phyloP scores from a whole-genome alignment of 2,797 vertebrate genomes.

The Anableps anableps region DNA sequence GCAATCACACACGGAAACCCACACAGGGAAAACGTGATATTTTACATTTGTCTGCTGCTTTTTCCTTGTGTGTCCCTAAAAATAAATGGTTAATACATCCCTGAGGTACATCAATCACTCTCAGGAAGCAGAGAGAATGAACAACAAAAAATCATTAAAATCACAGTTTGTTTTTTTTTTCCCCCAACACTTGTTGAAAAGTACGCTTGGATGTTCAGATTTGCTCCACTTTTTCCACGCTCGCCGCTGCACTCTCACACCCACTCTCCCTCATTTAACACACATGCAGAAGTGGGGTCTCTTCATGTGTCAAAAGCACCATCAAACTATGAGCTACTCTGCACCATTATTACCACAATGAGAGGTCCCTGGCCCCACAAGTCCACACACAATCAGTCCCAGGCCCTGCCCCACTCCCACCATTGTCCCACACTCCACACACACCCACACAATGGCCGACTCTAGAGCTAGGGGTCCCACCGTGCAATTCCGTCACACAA shows the following conservation, averaged over 20 bases:
- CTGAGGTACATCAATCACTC: conserved; percentile 38
- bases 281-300: conserved; percentile 51
- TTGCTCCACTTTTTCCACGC: conserved; percentile 26
- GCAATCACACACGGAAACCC: conserved; percentile 41
- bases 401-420: conserved; percentile 74
- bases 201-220: conserved; percentile 25
- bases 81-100: conserved; percentile 42
- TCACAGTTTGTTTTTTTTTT: conserved; percentile 8
- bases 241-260: conserved; percentile 7
- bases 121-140: conserved; percentile 23
- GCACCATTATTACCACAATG: conserved; percentile 76
- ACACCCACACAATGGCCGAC: conserved; percentile 71
- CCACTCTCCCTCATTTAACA: conserved; percentile 31
- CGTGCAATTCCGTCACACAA: conserved; percentile 72
- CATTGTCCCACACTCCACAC: conserved; percentile 73
- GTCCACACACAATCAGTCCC: conserved; percentile 73
- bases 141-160: conserved; percentile 55
- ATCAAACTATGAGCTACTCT: conserved; percentile 75
- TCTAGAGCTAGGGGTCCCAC: conserved; percentile 75
- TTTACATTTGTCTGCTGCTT: conserved; percentile 52
- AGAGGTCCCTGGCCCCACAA: conserved; percentile 78
- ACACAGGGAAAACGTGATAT: conserved; percentile 53
- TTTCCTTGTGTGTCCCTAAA: conserved; percentile 22
- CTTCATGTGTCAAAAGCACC: conserved; percentile 73
- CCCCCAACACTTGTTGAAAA: conserved; percentile 38